These are phyloP conservation scores for Stigmatopora argus DNA, from an alignment of 2,113 vertebrate species.

Conservation along the genomic window DNA sequence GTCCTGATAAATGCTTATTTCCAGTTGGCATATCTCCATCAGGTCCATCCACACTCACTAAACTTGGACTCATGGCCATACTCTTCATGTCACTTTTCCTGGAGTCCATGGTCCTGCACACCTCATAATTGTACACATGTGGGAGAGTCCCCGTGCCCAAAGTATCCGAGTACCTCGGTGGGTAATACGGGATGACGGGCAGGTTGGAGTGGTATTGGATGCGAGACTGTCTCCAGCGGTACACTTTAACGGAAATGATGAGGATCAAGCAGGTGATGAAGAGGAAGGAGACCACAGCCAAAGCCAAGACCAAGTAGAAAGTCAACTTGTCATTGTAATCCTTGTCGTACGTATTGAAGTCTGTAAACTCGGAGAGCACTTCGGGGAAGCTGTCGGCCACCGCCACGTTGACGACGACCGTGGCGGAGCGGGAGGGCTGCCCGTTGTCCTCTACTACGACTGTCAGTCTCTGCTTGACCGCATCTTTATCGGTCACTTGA, in stretches of 20 bases:
- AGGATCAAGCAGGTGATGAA: constrained; percentile 5
- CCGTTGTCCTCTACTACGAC: constrained; percentile 16
- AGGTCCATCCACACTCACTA: constrained; percentile 17
- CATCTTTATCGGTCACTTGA: constrained; percentile 21
- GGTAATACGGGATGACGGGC: constrained; percentile 13
- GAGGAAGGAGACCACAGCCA: constrained; percentile 1
- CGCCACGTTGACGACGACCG: not conserved
- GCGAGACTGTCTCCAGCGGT: constrained; percentile 2
- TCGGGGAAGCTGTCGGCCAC: no score
- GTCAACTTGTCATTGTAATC: no score
- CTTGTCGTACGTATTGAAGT: no score
- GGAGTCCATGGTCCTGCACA: constrained; percentile 30
- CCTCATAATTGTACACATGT: constrained; percentile 32
- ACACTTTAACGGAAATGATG: not conserved
- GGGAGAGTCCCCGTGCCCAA: constrained; percentile 15
- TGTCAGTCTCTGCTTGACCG: constrained; percentile 44
- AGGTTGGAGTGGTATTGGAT: no score
- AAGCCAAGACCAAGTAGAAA: no score
- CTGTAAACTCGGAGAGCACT: no score
- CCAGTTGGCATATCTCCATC: constrained; percentile 11
- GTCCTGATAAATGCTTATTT: not conserved
- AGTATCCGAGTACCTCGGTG: constrained; percentile 14
- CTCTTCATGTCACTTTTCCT: constrained; percentile 21
- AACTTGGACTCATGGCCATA: constrained; percentile 14
- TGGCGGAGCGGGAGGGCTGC: constrained; percentile 10